Evolutionary conservation across 2,797 vertebrate genomes (phyloP), one percentile per base, ranked within the genome.

Genomic region (Clarias laeviceps): DNA sequence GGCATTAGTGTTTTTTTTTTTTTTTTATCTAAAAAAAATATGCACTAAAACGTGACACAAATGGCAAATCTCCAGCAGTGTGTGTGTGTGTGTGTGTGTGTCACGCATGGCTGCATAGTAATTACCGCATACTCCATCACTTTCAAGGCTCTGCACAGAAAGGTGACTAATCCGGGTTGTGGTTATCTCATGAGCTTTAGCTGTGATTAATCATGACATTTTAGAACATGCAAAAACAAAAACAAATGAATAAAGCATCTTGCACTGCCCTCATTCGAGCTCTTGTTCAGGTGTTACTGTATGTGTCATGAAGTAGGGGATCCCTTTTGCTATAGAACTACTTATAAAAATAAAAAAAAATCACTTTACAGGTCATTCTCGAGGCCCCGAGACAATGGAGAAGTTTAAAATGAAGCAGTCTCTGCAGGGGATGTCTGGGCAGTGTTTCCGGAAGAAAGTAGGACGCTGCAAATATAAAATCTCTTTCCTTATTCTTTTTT

Each of bases 391-490:
- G 69, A 85, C 84, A 81, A 84, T 76, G 4, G 22, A 14, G 27
- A 81, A 68, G 18, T 80, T 82, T 80, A 50, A 80, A 86, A 87
- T 79, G 37, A 78, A 78, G 73, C 73, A 57, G 74, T 69, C 74
- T 72, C 65, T 72, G 24, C 76, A 83, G 85, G 78, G 77, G 29
- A 27, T 68, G 87, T 86, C 85, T 88, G 72, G 83, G 57, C 56
- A 59, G 72, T 37, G 7, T 87, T 86, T 88, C 76, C n/a, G 15
- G 50, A 40, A 66, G 81, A 72, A 88, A 89, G 86, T 89, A 85
- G 85, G 87, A 82, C 88, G 78, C 80, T 78, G 70, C 82, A 84
- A 85, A 88, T 88, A 9, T 85, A 69, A 85, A 82, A 88, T 86
- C 50, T 80, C 27, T 34, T 72, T 59, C n/a, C 34, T 22, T 56